Percentiles rank a stretch among this genome's conserved stretches.
Evolutionary conservation across 1,140 invertebrate species (phyloP).

Genomic region (Papilio polyxenes): DNA sequence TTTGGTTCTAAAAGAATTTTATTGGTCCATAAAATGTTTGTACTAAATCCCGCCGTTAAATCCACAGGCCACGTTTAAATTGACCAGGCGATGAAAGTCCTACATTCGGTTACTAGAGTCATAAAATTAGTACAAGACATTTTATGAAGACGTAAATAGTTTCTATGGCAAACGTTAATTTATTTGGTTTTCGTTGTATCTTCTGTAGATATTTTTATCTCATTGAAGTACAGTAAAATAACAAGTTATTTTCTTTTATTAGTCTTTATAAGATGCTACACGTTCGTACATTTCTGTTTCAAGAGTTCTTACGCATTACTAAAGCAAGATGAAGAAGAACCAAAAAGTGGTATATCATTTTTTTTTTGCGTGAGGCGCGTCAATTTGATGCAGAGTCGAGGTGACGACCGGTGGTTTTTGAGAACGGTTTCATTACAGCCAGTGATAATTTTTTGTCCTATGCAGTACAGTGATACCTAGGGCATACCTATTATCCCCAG

Average conservation of each 20-base stretch:
- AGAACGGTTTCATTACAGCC: no score
- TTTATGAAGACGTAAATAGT: constrained; percentile 38
- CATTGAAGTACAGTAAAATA: not conserved
- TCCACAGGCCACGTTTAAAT: constrained; percentile 64
- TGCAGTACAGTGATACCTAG: no score
- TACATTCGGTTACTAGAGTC: constrained; percentile 30
- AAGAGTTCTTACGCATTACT: no score
- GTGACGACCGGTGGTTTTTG: no score
- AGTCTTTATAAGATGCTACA: no score
- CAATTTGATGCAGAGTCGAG: no score
- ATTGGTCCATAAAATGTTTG: constrained; percentile 67
- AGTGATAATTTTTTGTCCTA: no score
- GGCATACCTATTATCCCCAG: no score
- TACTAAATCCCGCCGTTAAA: constrained; percentile 71
- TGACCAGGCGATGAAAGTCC: constrained; percentile 57
- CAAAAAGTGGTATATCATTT: no score
- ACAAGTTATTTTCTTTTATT: not conserved
- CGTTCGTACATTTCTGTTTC: not conserved
- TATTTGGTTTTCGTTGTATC: not conserved
- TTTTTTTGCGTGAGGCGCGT: no score
- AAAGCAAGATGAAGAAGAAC: no score
- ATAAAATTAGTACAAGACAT: constrained; percentile 37
- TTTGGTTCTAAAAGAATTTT: constrained; percentile 66
- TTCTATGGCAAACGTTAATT: not conserved
- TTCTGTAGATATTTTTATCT: not conserved